Evolutionary conservation across 2,797 vertebrate genomes (phyloP).

Genomic region (Hippocampus kuda): DNA sequence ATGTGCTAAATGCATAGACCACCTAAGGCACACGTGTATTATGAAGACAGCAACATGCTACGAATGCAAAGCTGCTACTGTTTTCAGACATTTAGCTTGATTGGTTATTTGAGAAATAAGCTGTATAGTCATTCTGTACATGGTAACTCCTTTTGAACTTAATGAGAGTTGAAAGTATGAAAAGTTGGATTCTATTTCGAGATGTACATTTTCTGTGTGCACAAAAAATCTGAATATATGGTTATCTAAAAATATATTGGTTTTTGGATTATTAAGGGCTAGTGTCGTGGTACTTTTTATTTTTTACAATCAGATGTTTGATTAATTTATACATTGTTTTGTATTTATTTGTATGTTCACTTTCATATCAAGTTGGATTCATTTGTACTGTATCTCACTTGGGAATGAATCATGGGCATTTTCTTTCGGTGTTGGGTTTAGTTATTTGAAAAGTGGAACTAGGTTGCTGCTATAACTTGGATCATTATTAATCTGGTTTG

Average conservation of each 20-base stretch:
- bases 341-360: constrained; percentile 26
- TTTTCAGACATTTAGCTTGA: background rate
- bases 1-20: background rate
- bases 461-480: constrained; percentile 10
- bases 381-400: constrained; percentile 28
- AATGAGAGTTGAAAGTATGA: constrained; percentile 12
- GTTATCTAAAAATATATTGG: constrained; percentile 20
- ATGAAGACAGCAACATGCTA: background rate
- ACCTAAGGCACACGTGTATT: background rate
- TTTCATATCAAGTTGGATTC: constrained; percentile 31
- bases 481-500: constrained; percentile 26
- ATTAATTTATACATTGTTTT: constrained; percentile 44
- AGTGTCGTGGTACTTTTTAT: constrained; percentile 66
- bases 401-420: constrained; percentile 50
- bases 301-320: constrained; percentile 46
- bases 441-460: constrained; percentile 23
- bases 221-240: constrained; percentile 34
- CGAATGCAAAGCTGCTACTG: background rate
- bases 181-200: constrained; percentile 30
- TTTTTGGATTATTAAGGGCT: constrained; percentile 62
- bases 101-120: background rate
- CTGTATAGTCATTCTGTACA: background rate
- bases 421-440: constrained; percentile 25
- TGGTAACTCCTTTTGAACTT: constrained; percentile 13
- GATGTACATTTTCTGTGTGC: constrained; percentile 43